Base-by-base conservation (phyloP, 2,888 invertebrate species). In the Escarpia spicata region DNA sequence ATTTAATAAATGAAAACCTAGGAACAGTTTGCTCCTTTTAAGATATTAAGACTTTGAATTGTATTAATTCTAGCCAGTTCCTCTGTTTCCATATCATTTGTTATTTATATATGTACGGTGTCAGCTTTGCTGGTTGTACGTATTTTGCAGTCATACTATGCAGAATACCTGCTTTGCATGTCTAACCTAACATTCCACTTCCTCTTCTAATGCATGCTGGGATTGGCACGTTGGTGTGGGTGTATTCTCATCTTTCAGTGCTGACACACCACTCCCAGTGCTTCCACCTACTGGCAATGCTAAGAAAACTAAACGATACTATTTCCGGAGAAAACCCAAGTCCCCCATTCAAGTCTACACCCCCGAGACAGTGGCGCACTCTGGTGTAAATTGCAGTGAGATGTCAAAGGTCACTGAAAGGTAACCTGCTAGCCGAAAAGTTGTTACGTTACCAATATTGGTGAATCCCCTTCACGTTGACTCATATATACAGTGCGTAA, bases 291-390 rank as follows among this genome's bases (percentile, higher is more conserved):
- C 75, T 75, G n/a, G 75, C 75, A 75, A 75, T 19, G 26, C 75
- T 75, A 75, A 75, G 75, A 75, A 75, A 75, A 75, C 75, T 75
- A 75, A 75, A 75, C 75, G 75, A 26, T 75, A 75, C n/a, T 75
- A 75, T 75, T 75, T 75, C 75, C 75, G 75, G 75, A 75, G 75
- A 75, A 75, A 75, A 75, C 75, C 75, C 75, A 75, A 75, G 75
- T 75, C 75, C 75, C 75, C 75, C 75, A 75, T 26, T 75, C 75
- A 75, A 15, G 75, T 75, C 75, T 75, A n/a, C 75, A 75, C 75
- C 6, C 75, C 19, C n/a, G 75, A 75, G 19, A 75, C 75, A 75
- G 75, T 60, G 60, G 60, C 60, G 60, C 60, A 60, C 60, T 60
- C 60, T 60, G 60, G 60, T 60, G 60, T 60, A 10, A 60, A 60